A percentile compares a stretch with the other conserved stretches of the same genome.
These are phyloP conservation scores for Alcedo quadribrachys DNA, from an alignment of 2,797 vertebrate species.

Conservation along the genomic window DNA sequence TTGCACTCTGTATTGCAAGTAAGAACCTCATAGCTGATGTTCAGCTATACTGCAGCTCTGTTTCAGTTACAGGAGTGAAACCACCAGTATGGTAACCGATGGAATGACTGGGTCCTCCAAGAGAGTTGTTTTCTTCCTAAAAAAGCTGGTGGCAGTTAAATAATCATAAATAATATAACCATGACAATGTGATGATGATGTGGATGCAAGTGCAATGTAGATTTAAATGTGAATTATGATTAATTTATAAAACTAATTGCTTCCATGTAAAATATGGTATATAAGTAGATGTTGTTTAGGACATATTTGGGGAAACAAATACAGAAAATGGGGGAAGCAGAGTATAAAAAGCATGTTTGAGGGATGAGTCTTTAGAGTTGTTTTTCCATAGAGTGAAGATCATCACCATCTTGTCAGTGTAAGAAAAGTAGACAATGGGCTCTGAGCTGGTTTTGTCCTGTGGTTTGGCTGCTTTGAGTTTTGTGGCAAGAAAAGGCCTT, in stretches of 20 bases:
- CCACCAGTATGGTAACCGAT: not conserved
- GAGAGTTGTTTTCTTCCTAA: constrained; percentile 39
- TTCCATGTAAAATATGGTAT: constrained; percentile 39
- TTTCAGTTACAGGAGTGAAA: not conserved
- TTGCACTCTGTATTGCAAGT: not conserved
- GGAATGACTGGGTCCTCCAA: not conserved
- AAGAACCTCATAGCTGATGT: not conserved
- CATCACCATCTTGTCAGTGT: constrained; percentile 48
- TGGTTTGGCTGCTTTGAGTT: constrained; percentile 56
- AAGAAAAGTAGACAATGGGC: constrained; percentile 65
- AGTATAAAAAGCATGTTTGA: constrained; percentile 47
- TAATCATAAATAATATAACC: constrained; percentile 11
- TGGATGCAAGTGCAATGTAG: constrained; percentile 42
- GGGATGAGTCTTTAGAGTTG: constrained; percentile 42
- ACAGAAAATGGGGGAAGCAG: constrained; percentile 2
- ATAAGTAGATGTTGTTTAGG: constrained; percentile 34
- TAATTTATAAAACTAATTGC: constrained; percentile 46
- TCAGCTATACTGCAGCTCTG: not conserved
- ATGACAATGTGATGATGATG: constrained; percentile 36
- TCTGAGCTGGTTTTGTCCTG: constrained; percentile 66
- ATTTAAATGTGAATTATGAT: constrained; percentile 17
- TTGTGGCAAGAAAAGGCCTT: constrained; percentile 52
- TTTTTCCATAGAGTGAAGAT: constrained; percentile 47
- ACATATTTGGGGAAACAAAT: not conserved
- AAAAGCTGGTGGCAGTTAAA: constrained; percentile 36